Evolutionary conservation across 2,888 invertebrate species (phyloP), one percentile per base, ranked within the genome.

Genomic region (Nycteola revayana): DNA sequence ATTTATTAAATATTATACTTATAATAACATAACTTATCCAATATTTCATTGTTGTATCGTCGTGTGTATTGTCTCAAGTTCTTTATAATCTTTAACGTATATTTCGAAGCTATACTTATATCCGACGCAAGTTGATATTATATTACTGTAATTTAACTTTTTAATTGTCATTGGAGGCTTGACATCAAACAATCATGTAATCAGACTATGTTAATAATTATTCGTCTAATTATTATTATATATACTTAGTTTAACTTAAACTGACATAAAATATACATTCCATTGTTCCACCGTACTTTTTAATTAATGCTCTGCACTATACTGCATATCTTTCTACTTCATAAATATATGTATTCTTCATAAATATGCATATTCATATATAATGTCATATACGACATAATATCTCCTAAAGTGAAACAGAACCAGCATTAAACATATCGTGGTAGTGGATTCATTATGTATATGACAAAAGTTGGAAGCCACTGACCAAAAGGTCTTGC

Each of bases 361-460:
- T 21, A 21, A n/a, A n/a, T 3, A 5, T 21, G 2, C 21, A 21
- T 21, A 21, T 21, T 5, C 3, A 7, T 21, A 3, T 21, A 7
- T 21, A 21, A 7, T 21, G 36, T 40, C 29, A 39, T 32, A 32
- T 36, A 30, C 22, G 29, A 18, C 24, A 30, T 25, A 29, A 39
- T 31, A 30, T 32, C 43, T 21, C 38, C 39, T 26, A 32, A 42
- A 32, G 49, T 38, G 40, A 33, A 45, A 49, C 50, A 58, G 72
- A 80, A 78, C 78, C 77, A 79, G 65, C 55, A 69, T 64, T 10
- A 71, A 53, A 80, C 78, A 79, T 81, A 80, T 82, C 82, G 64
- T 60, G 60, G 48, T 55, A 36, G 66, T 66, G 71, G 54, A 49
- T 36, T 56, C 46, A 25, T 40, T 34, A n/a, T n/a, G n/a, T n/a